phyloP scores from a whole-genome alignment of 2,797 vertebrate genomes.

The Crypturellus tataupa region DNA sequence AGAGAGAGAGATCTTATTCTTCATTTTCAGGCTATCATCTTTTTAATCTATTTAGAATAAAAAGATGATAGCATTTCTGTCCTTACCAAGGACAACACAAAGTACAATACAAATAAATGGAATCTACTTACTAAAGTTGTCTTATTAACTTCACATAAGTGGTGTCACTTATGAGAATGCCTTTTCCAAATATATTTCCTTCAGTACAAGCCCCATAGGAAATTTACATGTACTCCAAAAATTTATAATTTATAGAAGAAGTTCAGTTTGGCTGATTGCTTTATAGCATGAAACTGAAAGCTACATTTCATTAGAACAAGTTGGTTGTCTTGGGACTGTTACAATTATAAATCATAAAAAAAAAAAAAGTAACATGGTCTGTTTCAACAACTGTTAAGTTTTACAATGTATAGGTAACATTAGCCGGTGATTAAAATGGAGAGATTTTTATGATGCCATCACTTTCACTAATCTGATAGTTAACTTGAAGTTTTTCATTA shows the following conservation, averaged over 20 bases:
- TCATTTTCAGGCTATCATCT: not conserved
- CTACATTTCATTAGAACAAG: conserved; percentile 31
- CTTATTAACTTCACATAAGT: not conserved
- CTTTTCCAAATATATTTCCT: conserved; percentile 36
- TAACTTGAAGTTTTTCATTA: not conserved
- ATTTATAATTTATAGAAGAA: not conserved
- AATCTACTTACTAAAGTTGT: not conserved
- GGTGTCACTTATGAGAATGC: conserved; percentile 12
- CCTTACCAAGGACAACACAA: not conserved
- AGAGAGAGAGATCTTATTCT: not conserved
- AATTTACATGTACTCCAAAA: not conserved
- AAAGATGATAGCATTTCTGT: not conserved
- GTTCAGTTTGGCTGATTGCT: conserved; percentile 1
- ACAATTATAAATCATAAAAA: conserved; percentile 10
- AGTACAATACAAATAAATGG: not conserved
- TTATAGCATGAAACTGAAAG: conserved; percentile 44
- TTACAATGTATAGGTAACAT: not conserved
- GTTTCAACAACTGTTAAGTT: not conserved
- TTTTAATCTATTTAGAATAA: too few relatives aligned
- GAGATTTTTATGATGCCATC: not conserved
- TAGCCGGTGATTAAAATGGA: not conserved
- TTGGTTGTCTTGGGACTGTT: not conserved
- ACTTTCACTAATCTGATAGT: not conserved
- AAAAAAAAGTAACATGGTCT: not conserved
- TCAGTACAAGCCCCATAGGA: conserved; percentile 1